A percentile compares a stretch with the other conserved stretches of the same genome.
These are phyloP conservation scores for Saxidomus purpurata DNA, from an alignment of 1,140 invertebrate genomes.

Conservation along the genomic window DNA sequence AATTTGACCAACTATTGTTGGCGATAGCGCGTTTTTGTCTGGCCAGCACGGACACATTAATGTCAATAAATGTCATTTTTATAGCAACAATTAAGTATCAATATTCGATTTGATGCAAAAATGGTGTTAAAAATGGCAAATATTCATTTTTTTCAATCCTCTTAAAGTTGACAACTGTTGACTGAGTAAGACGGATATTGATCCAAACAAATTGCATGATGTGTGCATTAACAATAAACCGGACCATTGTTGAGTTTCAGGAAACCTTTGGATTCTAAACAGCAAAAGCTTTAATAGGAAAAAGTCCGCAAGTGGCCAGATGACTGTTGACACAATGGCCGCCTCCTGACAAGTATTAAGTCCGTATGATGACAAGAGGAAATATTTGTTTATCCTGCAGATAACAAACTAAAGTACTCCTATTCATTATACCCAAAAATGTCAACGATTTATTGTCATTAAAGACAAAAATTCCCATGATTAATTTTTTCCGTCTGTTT, in stretches of 20 bases:
- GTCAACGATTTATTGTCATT: conserved; percentile 22
- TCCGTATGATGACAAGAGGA: neutral
- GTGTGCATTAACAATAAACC: no score
- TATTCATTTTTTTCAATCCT: no score
- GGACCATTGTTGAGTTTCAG: no score
- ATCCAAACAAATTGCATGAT: no score
- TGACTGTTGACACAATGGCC: neutral
- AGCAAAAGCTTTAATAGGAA: no score
- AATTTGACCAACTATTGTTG: conserved; percentile 10
- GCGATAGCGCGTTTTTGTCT: neutral
- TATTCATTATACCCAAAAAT: conserved; percentile 11
- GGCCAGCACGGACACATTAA: neutral
- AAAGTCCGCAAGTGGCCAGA: neutral
- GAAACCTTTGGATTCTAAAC: no score
- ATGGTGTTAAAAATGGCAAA: neutral
- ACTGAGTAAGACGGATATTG: no score
- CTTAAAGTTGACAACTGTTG: no score
- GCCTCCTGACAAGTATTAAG: no score
- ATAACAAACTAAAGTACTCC: conserved; percentile 31
- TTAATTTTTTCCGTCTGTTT: conserved; percentile 2
- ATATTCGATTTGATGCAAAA: neutral
- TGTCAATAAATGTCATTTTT: conserved; percentile 14
- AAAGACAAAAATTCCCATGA: conserved; percentile 31
- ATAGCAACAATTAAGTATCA: neutral
- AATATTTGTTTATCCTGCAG: conserved; percentile 38